Base-by-base conservation (phyloP, 2,113 vertebrate species). In the Melanostigma gelatinosum region DNA sequence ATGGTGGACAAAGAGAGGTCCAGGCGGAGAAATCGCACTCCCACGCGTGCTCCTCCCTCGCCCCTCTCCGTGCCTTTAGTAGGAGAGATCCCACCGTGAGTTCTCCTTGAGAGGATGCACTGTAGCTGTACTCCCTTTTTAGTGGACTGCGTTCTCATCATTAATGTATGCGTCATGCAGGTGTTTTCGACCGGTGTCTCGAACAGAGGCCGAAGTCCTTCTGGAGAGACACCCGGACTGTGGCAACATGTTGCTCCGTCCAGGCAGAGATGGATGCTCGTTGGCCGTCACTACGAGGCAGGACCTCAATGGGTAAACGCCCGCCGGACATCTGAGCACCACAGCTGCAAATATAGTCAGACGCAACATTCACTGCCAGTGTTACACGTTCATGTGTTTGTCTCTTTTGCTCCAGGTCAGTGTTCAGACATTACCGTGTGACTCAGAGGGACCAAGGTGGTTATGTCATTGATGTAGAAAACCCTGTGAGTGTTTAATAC, bases 341-440 rank as follows among this genome's bases (percentile, higher is more conserved):
- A 18, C 64, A 42, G 46, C 58, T 73, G 42, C 40, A 52, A 54
- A 72, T 62, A 24, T 38, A 36, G 48, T 13, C 15, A 24, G 10
- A 48, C 29, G 12, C 4, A 10, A 7, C 50, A n/a, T 16, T 42
- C 29, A 58, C 13, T 16, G 40, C 24, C 20, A 46, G 38, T 18
- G 8, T 65, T 20, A 22, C 34, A 27, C 4, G 8, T 12, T 24
- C 69, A 10, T 63, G 20, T 72, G 10, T 63, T 32, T 68, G 6
- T 77, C 10, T 62, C 27, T 77, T 62, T 62, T 50, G 2, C 71
- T 89, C 8, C 77, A 89, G 84, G 0, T 93, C 93, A 0, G 92
- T 96, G 36, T 85, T 97, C 87, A 94, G 94, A 87, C 97, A 97
- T 92, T 97, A 97, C 90, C 95, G 94, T 38, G 95, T 97, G 85